Conservation (phyloP, 2,113 vertebrate genomes). For the Microtus oregoni region DNA sequence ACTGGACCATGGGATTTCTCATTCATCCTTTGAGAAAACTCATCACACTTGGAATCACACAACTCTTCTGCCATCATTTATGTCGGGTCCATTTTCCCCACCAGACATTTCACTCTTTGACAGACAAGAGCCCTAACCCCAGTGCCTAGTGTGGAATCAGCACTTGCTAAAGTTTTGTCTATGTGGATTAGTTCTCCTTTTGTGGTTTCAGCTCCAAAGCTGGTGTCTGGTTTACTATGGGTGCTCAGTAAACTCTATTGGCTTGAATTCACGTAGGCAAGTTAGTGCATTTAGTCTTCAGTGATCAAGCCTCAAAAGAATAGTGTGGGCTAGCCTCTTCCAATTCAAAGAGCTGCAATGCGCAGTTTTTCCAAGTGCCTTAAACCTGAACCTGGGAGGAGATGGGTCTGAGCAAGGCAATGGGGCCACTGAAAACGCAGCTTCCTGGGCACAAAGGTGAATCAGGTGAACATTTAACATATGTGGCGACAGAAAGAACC, state of each 20-base stretch:
- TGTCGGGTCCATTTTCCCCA: not conserved
- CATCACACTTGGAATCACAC: not conserved
- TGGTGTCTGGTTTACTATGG: not conserved
- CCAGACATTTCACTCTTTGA: not conserved
- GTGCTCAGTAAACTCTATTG: not conserved
- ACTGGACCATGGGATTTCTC: not conserved
- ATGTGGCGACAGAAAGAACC: not conserved
- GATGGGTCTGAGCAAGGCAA: not conserved
- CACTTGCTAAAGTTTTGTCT: not conserved
- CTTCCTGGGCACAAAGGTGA: not conserved
- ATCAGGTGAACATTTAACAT: not conserved
- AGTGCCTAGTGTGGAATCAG: not conserved
- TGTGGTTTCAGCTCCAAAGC: not conserved
- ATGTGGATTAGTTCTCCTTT: not conserved
- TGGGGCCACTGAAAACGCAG: not conserved
- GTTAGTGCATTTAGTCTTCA: not conserved
- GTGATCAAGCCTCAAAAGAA: constrained; percentile 8
- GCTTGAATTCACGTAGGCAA: not conserved
- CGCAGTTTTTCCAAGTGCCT: not conserved
- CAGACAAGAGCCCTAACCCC: not conserved
- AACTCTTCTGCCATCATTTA: not conserved
- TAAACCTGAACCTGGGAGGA: not conserved
- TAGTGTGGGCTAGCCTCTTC: not conserved
- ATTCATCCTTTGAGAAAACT: not conserved
- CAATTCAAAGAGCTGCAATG: not conserved